Base-by-base conservation (phyloP, 2,113 vertebrate species). In the Amblyornis subalaris region DNA sequence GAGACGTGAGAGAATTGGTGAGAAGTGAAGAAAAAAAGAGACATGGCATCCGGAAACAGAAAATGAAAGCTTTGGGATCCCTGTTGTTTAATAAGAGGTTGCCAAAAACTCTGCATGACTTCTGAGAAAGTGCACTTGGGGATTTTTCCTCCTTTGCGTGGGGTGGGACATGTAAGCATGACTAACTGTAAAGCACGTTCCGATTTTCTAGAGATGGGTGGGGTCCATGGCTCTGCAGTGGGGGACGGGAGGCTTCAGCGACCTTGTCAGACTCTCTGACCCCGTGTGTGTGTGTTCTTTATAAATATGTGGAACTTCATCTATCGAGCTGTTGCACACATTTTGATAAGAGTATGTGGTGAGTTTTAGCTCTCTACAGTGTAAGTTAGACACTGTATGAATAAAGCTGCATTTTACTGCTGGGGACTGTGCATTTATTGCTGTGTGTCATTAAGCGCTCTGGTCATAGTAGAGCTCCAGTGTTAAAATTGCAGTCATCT, bases 201-300 rank as follows among this genome's bases (percentile, higher is more conserved):
- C 29, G 35, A 10, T 54, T 55, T 81, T 42, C 14, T 71, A 6
- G 55, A 42, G 17, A 17, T 55, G 40, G 31, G 26, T 20, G 10
- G 26, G 36, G 54, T 26, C 5, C 1, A 0, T 23, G 45, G 44
- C 57, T 67, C 16, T 64, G 60, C 40, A 2, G 8, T 51, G 50
- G 3, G 9, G 40, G 8, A 3, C 1, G 1, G 0, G 8, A 55
- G 40, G 25, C 51, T 24, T 80, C 20, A 25, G 36, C 1, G 0
- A 7, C 26, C 11, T 25, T 3, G 2, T 44, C 23, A 15, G 20
- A 6, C 12, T 2, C 1, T 53, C 61, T 69, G 36, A 44, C 25
- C 10, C 47, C 0, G 0, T 5, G 15, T n/a, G 7, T 60, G 2
- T 23, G 33, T 66, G 23, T 25, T 69, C 26, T 72, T 60, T 23